phyloP scores from a whole-genome alignment of 92 coral and sea anemone species.

The Pocillopora meandrina region DNA sequence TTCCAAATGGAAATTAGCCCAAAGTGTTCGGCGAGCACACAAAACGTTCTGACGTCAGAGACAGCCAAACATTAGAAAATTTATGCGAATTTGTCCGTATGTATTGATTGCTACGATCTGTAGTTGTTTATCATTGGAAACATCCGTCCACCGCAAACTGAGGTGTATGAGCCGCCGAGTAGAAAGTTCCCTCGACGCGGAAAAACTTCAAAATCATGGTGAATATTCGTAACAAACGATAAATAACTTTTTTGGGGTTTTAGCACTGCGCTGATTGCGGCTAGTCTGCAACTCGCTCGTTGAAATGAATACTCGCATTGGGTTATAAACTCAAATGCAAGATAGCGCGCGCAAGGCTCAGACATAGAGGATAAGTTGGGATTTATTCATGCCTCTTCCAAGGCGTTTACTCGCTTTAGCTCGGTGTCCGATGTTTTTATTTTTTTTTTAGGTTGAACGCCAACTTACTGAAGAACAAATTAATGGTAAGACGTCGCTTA shows the following conservation, averaged over 20 bases:
- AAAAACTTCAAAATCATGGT: slow-evolving; percentile 27
- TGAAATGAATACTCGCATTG: slow-evolving; percentile 11
- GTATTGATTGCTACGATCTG: slow-evolving; percentile 41
- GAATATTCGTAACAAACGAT: neutral
- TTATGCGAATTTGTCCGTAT: slow-evolving; percentile 49
- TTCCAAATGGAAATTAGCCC: slow-evolving; percentile 43
- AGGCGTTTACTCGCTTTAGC: neutral
- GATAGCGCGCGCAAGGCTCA: neutral
- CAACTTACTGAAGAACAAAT: slow-evolving; percentile 44
- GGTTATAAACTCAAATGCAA: neutral
- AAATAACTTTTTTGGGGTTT: neutral
- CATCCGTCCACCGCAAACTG: neutral
- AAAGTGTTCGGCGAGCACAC: slow-evolving; percentile 24
- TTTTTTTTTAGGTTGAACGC: slow-evolving; percentile 25
- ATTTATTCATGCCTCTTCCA: neutral
- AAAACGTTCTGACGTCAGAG: slow-evolving; percentile 59
- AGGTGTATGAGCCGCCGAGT: slow-evolving; percentile 1
- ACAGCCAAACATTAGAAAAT: slow-evolving; percentile 55
- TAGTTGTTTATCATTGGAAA: slow-evolving; percentile 22
- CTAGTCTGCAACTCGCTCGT: neutral
- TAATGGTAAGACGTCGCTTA: slow-evolving; percentile 19
- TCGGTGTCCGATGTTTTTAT: neutral
- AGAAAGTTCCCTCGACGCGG: neutral
- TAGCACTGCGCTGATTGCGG: too few relatives aligned
- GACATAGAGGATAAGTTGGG: neutral